Conservation (phyloP, 2,888 invertebrate species). For the Herminia tarsipennalis region DNA sequence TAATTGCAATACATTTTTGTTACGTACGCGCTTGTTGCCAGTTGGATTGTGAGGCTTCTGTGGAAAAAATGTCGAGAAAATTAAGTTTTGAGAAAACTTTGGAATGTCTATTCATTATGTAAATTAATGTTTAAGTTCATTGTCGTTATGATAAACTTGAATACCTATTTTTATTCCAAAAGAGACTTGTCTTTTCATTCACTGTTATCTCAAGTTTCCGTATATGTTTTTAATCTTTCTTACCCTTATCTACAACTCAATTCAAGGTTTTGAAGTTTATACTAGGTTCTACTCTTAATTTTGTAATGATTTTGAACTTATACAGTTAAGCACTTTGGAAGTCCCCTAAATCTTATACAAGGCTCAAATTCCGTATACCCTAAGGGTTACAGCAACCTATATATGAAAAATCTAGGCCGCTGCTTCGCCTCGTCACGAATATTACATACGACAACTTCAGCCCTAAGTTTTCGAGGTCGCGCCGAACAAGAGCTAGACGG, state of each 20-base stretch:
- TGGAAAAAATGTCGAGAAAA: slow-evolving; percentile 9
- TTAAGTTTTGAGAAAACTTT: slow-evolving; percentile 12
- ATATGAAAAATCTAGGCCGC: slow-evolving; percentile 31
- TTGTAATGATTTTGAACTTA: not conserved
- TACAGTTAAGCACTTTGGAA: slow-evolving; percentile 11
- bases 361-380: slow-evolving; percentile 18
- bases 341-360: slow-evolving; percentile 2
- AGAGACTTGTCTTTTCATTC: not conserved
- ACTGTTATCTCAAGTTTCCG: not conserved
- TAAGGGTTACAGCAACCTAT: slow-evolving; percentile 14
- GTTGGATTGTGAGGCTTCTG: slow-evolving; percentile 19
- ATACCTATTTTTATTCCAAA: not conserved
- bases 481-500: slow-evolving; percentile 70
- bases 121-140: slow-evolving; percentile 6
- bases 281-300: no score
- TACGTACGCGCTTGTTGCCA: slow-evolving; percentile 9
- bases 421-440: slow-evolving; percentile 33
- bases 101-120: slow-evolving; percentile 12
- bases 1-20: slow-evolving; percentile 49
- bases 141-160: not conserved
- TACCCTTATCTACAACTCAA: no score
- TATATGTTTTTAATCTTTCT: not conserved
- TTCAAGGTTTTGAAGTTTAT: no score
- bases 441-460: slow-evolving; percentile 41
- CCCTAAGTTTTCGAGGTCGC: slow-evolving; percentile 74